Base-by-base conservation (phyloP, 2,113 vertebrate species). In the Notarius quadriscutis region DNA sequence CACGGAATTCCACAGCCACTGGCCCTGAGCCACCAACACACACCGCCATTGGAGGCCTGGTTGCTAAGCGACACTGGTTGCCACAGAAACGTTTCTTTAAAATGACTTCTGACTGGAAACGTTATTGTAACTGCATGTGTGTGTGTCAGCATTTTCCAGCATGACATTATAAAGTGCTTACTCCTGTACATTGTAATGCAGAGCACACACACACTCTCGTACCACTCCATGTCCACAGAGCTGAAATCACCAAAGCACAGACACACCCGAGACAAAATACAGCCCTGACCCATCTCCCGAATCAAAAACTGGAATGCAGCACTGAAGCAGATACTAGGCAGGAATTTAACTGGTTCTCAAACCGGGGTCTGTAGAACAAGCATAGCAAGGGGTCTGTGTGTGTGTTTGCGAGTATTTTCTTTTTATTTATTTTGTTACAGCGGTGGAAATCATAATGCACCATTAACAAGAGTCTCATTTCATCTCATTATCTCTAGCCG, bases 71-170 rank as follows among this genome's bases (percentile, higher is more conserved):
- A 94, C 87, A 72, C 62, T 3, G 58, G 94, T 94, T 94, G 90
- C 94, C 91, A 94, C 91, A 93, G 94, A 94, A 95, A 96, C 93
- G 88, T 92, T 89, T 86, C 87, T 41, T 85, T 90, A 75, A 94
- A 93, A 92, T 90, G 89, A 92, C 92, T 91, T 91, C 92, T 92
- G 87, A 86, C 60, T 41, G 60, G 60, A 83, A 88, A 86, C 60
- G 67, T 84, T 30, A 53, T 55, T 67, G 55, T 55, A 79, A 34
- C 27, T 80, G 57, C 58, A 15, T 75, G 65, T 82, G 67, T 17
- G 55, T 60, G 78, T 74, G 58, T 41, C 18, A 69, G n/a, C 69
- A 71, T 71, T 17, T 71, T 18, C 69, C 27, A 17, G 6, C 34
- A 71, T 71, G 2, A 12, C 69, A 41, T 71, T 34, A 71, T 30